Conservation (phyloP, 2,888 invertebrate genomes). For the Panorpa germanica region DNA sequence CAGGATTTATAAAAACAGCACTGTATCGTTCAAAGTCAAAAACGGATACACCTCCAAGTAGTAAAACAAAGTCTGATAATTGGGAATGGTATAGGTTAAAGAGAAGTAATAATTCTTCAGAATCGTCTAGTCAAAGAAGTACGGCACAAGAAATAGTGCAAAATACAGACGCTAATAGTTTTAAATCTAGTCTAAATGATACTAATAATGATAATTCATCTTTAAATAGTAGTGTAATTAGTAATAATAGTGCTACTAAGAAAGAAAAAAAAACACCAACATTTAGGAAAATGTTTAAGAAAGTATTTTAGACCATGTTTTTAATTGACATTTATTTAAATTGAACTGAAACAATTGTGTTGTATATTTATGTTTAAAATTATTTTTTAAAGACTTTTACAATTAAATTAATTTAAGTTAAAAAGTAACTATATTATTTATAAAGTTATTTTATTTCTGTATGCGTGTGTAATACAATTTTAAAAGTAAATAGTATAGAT, state of each 20-base stretch:
- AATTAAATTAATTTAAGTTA: too few relatives aligned
- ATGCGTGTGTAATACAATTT: too few relatives aligned
- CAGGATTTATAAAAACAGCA: conserved; percentile 34
- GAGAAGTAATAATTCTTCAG: conserved; percentile 14
- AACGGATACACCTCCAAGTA: conserved; percentile 13
- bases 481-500: too few relatives aligned
- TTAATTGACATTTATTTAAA: too few relatives aligned
- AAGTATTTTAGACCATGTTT: conserved; percentile 43
- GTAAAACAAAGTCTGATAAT: conserved; percentile 16
- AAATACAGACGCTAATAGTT: conserved; percentile 11
- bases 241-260: conserved; percentile 16
- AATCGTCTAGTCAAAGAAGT: too few relatives aligned
- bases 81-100: conserved; percentile 25
- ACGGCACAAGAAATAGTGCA: conserved; percentile 8
- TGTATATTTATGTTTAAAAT: too few relatives aligned
- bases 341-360: too few relatives aligned
- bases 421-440: too few relatives aligned
- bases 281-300: conserved; percentile 58
- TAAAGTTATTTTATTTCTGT: too few relatives aligned
- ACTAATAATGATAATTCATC: conserved; percentile 19
- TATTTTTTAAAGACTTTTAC: too few relatives aligned
- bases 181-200: conserved; percentile 17
- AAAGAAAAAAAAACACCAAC: conserved; percentile 45
- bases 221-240: conserved; percentile 15
- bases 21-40: conserved; percentile 29